phyloP scores from a whole-genome alignment of 1,140 invertebrate species.

The Tetramorium simillimum region DNA sequence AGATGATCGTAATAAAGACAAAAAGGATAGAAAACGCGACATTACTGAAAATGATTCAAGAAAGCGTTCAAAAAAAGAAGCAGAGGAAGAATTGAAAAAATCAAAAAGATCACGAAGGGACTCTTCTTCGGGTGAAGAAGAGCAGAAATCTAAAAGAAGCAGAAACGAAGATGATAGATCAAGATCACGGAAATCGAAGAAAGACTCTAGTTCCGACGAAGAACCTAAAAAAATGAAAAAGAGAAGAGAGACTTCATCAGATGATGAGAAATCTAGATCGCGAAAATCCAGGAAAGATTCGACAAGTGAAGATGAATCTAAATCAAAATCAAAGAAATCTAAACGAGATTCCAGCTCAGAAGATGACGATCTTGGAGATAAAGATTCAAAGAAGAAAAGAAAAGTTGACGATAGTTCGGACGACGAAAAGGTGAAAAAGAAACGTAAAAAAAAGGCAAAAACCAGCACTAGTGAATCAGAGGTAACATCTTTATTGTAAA shows the following conservation, averaged over 20 bases:
- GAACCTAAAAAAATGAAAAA: constrained; percentile 83
- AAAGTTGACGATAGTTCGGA: constrained; percentile 88
- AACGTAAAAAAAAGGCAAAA: constrained; percentile 89
- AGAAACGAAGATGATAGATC: constrained; percentile 85
- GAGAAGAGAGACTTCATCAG: constrained; percentile 83
- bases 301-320: constrained; percentile 81
- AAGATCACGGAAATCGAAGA: constrained; percentile 84
- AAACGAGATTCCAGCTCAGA: constrained; percentile 83
- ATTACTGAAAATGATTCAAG: constrained; percentile 82
- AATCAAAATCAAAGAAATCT: constrained; percentile 79
- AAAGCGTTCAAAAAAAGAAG: constrained; percentile 83
- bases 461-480: constrained; percentile 84
- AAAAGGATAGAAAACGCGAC: constrained; percentile 84
- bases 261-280: constrained; percentile 82
- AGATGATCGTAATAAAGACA: constrained; percentile 80
- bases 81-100: constrained; percentile 85
- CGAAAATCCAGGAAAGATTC: constrained; percentile 86
- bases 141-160: constrained; percentile 87
- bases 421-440: constrained; percentile 89
- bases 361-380: constrained; percentile 85
- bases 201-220: constrained; percentile 88
- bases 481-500: constrained; percentile 69
- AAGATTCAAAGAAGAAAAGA: constrained; percentile 84
- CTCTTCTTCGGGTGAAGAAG: constrained; percentile 88
- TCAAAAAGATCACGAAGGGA: constrained; percentile 86